phyloP scores from a whole-genome alignment of 2,888 invertebrate genomes.

The Sphaerophoria taeniata region DNA sequence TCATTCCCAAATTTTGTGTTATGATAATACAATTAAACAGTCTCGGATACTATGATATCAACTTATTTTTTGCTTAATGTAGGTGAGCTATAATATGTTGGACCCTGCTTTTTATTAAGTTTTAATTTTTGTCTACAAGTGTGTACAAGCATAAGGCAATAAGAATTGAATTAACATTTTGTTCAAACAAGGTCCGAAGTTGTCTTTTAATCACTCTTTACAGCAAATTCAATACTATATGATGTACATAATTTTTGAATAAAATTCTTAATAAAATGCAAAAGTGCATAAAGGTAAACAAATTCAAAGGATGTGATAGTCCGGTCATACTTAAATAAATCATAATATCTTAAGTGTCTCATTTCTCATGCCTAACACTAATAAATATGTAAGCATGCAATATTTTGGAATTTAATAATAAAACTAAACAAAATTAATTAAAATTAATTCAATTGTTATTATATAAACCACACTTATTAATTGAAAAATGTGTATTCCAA shows the following conservation, averaged over 20 bases:
- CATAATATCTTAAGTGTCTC: too few relatives aligned
- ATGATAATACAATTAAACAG: constrained; percentile 72
- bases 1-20: constrained; percentile 78
- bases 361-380: too few relatives aligned
- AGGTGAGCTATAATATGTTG: background rate
- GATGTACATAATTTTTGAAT: background rate
- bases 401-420: too few relatives aligned
- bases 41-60: constrained; percentile 67
- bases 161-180: background rate
- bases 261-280: background rate
- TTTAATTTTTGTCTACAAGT: too few relatives aligned
- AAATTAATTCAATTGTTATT: too few relatives aligned
- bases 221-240: background rate
- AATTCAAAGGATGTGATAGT: too few relatives aligned
- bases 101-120: constrained; percentile 16
- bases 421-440: too few relatives aligned
- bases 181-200: constrained; percentile 21
- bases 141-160: too few relatives aligned
- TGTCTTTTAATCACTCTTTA: background rate
- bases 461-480: too few relatives aligned
- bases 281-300: background rate
- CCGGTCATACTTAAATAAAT: too few relatives aligned
- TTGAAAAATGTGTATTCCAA: too few relatives aligned
- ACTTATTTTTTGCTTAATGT: constrained; percentile 47
- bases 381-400: too few relatives aligned